Percentiles rank a stretch among this genome's conserved stretches.
These are phyloP conservation scores for Equus przewalskii DNA, from an alignment of 2,113 vertebrate species.

Conservation along the genomic window DNA sequence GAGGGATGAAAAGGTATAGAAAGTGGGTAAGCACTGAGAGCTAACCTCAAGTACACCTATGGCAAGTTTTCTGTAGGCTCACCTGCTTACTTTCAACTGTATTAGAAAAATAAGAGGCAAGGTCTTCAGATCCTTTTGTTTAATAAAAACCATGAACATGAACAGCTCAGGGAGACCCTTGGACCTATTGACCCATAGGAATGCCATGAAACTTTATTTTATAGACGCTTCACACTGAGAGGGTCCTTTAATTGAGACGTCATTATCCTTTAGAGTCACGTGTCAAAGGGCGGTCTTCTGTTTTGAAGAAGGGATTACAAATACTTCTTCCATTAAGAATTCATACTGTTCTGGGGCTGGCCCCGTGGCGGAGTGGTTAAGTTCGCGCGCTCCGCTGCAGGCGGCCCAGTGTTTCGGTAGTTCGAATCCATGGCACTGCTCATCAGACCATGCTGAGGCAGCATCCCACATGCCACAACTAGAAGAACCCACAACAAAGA, in stretches of 20 bases:
- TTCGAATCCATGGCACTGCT: too few species aligned
- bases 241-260: neutral
- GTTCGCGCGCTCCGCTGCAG: too few species aligned
- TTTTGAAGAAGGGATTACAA: neutral
- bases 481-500: too few species aligned
- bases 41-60: too few species aligned
- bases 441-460: too few species aligned
- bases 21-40: neutral
- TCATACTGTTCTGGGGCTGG: neutral
- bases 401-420: too few species aligned
- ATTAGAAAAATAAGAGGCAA: neutral
- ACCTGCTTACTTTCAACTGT: neutral
- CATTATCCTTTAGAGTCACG: neutral
- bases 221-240: neutral
- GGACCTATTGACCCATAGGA: neutral
- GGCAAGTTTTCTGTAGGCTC: neutral
- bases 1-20: neutral
- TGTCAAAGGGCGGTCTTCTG: neutral
- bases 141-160: neutral
- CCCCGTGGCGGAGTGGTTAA: too few species aligned
- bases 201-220: neutral
- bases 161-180: neutral
- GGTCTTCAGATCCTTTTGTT: neutral
- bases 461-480: too few species aligned
- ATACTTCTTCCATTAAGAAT: neutral